Evolutionary conservation across 2,888 invertebrate species (phyloP), one percentile per base, ranked within the genome.

Genomic region (Caenorhabditis virilis): DNA sequence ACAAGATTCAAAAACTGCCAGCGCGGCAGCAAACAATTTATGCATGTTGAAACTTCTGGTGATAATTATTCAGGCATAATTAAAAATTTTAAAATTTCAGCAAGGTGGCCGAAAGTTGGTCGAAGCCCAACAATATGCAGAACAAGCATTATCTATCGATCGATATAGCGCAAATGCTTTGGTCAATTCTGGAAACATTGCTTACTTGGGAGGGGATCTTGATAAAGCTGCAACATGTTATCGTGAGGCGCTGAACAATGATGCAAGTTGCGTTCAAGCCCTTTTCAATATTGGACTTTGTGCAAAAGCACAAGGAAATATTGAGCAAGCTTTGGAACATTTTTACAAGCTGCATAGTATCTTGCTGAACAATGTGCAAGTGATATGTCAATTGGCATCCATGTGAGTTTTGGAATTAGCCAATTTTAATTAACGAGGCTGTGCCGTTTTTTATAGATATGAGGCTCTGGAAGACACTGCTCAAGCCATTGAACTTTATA

Each of bases 41-140:
- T 89, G 91, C 35, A 92, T 93, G 83, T 89, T 93, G 70, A 90
- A 90, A 83, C 89, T 89, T 81, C 85, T 91, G 85, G 91, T 90
- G 83, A 85, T 20, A 39, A 33, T 35, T 45, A 11, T 9, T 45
- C 6, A 22, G 41, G 11, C 7, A 41, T 38, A 42, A 42, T 51
- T 48, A 16, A 36, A 36, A 13, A 7, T 13, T 15, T n/a, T 4
- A 5, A n/a, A 13, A 78, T 74, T 72, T 39, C 80, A 91, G 91
- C 89, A 91, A 87, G 90, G 90, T 25, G 91, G 92, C 78, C 86
- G 89, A 55, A 88, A 74, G 33, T 63, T 78, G 26, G 63, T 89
- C 25, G 90, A 90, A 84, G 91, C 93, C 2, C 89, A 89, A 78
- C 89, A 87, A 84, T 92, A 88, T 85, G 90, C 89, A 33, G 89